phyloP scores from a whole-genome alignment of 1,140 invertebrate species.

The Meloidogyne hapla region DNA sequence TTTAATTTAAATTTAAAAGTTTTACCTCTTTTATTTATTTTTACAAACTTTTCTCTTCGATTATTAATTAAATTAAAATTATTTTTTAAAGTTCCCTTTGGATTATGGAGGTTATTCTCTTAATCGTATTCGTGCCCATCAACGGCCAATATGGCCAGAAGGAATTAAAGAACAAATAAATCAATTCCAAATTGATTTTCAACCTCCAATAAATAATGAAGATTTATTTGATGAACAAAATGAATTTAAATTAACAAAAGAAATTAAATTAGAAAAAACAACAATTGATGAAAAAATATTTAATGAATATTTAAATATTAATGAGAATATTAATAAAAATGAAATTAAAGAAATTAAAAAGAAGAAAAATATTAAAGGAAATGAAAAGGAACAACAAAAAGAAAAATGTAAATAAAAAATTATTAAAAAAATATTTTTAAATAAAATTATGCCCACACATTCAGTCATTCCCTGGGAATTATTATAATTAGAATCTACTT shows the following conservation, averaged over 20 bases:
- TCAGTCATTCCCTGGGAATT: too few species aligned
- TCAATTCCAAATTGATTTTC: conserved; percentile 10
- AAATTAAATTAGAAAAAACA: background rate
- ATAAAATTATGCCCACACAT: too few species aligned
- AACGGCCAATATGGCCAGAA: conserved; percentile 9
- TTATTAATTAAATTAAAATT: background rate
- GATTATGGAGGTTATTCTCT: conserved; percentile 24
- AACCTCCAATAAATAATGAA: background rate
- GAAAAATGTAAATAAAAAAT: too few species aligned
- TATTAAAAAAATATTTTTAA: conserved; percentile 5
- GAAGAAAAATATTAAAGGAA: background rate
- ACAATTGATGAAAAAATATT: background rate
- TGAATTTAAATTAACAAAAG: background rate
- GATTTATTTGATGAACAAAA: background rate
- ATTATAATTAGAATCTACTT: too few species aligned
- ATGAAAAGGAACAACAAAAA: background rate
- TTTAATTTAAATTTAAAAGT: background rate
- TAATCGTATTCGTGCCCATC: conserved; percentile 13
- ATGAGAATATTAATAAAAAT: too few species aligned
- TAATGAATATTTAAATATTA: background rate
- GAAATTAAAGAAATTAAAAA: background rate
- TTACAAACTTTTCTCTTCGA: too few species aligned
- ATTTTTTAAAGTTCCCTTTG: background rate
- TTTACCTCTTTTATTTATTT: too few species aligned
- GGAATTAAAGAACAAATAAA: background rate